Evolutionary conservation across 2,113 vertebrate species (phyloP).

Genomic region (Rhizomys pruinosus): DNA sequence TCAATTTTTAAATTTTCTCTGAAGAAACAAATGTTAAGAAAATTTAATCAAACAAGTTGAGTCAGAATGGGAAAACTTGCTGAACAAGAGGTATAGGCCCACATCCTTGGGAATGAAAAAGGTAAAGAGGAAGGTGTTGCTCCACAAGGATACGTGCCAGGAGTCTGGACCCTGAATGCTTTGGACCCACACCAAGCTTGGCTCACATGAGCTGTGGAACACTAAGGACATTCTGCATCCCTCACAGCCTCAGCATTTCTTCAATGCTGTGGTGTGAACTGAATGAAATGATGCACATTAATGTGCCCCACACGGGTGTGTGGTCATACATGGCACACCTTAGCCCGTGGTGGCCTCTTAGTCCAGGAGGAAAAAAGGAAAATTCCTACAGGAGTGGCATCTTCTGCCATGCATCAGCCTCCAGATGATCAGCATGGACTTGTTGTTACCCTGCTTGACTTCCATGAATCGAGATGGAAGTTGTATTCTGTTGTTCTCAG

Average conservation of each 20-base stretch:
- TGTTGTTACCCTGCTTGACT: background rate
- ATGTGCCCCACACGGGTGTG: background rate
- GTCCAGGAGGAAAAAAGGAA: background rate
- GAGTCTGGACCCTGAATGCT: too few relatives aligned
- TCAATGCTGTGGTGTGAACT: too few relatives aligned
- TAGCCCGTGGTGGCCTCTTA: background rate
- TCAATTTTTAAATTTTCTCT: background rate
- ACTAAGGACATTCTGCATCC: too few relatives aligned
- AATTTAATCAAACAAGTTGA: background rate
- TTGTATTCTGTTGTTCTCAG: background rate
- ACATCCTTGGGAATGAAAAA: too few relatives aligned
- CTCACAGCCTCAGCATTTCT: too few relatives aligned
- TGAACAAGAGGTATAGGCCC: background rate
- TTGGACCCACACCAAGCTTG: too few relatives aligned
- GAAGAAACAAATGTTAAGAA: background rate
- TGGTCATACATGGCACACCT: too few relatives aligned
- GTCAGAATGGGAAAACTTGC: background rate
- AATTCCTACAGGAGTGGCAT: background rate
- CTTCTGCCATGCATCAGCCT: background rate
- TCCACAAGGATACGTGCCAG: too few relatives aligned
- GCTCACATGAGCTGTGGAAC: too few relatives aligned
- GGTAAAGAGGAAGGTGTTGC: too few relatives aligned
- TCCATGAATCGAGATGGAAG: constrained; percentile 7
- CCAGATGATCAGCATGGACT: background rate
- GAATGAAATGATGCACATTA: background rate